These are phyloP conservation scores for Aphyosemion australe DNA, from an alignment of 2,113 vertebrate species.

Conservation along the genomic window DNA sequence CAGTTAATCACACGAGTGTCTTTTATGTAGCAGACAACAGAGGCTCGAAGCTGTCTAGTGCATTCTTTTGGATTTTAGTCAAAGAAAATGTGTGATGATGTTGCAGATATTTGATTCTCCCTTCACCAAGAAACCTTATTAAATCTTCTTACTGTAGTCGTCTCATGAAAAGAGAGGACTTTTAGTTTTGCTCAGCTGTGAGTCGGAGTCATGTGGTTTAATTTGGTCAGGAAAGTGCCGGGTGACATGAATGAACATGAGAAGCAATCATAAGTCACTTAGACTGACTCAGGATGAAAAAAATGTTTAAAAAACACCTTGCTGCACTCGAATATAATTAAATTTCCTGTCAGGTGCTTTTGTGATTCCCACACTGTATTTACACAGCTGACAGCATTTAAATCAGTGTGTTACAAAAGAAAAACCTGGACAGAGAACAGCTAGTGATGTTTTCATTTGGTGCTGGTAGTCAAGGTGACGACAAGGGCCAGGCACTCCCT, in stretches of 20 bases:
- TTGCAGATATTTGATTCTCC: too few relatives aligned
- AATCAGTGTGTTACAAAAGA: conserved; percentile 29
- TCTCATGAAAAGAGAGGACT: conserved; percentile 15
- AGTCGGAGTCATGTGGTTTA: conserved; percentile 11
- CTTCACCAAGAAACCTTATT: neutral
- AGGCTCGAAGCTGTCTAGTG: too few relatives aligned
- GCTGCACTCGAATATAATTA: conserved; percentile 51
- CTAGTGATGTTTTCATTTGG: conserved; percentile 10
- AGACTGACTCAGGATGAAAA: conserved; percentile 10
- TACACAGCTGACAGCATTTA: conserved; percentile 60
- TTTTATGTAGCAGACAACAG: too few relatives aligned
- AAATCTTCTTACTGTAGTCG: conserved; percentile 15
- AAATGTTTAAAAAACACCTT: neutral
- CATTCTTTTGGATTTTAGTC: too few relatives aligned
- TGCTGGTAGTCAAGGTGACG: conserved; percentile 38
- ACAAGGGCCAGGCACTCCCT: neutral
- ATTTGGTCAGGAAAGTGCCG: conserved; percentile 16
- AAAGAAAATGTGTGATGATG: too few relatives aligned
- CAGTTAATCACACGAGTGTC: too few relatives aligned
- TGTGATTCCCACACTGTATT: conserved; percentile 58
- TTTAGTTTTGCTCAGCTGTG: conserved; percentile 2
- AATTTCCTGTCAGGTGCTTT: conserved; percentile 49
- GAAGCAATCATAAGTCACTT: conserved; percentile 35
- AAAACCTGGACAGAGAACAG: neutral
- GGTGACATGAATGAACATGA: conserved; percentile 26